Evolutionary conservation across 2,888 invertebrate genomes (phyloP).

Genomic region (Stegophylla sp.): DNA sequence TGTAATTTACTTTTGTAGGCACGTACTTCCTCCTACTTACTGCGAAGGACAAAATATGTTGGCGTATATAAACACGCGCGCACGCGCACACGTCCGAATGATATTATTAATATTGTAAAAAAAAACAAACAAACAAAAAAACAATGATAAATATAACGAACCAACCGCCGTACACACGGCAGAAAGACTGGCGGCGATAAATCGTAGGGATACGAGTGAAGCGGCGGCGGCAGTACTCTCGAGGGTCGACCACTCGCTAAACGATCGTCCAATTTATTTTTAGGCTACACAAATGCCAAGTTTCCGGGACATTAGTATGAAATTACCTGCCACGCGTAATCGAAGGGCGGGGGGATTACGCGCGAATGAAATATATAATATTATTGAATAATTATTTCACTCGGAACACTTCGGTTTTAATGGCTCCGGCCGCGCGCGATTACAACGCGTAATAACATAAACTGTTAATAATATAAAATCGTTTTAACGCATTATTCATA

Average conservation of each 20-base stretch:
- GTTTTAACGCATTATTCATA: background rate
- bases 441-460: too few species aligned
- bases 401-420: background rate
- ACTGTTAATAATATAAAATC: too few species aligned
- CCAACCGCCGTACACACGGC: background rate
- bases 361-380: background rate
- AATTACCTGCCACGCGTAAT: conserved; percentile 12
- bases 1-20: background rate
- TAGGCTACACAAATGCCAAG: background rate
- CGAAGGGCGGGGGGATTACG: background rate
- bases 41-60: background rate
- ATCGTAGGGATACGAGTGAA: background rate
- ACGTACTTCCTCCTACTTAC: background rate
- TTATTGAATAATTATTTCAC: too few species aligned
- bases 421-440: background rate
- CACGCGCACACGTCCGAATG: background rate
- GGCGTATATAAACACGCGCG: background rate
- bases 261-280: conserved; percentile 24
- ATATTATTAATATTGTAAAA: background rate
- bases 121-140: conserved; percentile 4
- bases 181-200: background rate
- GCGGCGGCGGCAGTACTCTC: background rate
- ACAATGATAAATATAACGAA: conserved; percentile 2
- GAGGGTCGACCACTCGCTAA: background rate
- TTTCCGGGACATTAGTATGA: conserved; percentile 6